Evolutionary conservation across 2,888 invertebrate species (phyloP).

Genomic region (Lithophane semibrunnea): DNA sequence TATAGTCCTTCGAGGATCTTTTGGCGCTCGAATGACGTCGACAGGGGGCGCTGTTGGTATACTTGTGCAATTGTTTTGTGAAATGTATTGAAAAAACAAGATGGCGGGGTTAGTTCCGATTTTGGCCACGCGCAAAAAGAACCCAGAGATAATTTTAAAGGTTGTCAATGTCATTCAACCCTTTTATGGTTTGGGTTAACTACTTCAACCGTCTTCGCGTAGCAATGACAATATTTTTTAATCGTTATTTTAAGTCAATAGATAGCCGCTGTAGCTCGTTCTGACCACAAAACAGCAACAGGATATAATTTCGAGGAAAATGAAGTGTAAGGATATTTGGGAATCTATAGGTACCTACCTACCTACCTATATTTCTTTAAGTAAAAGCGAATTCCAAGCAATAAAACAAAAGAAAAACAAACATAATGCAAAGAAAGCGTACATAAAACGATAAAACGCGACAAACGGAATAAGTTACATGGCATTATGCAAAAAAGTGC

Average conservation of each 20-base stretch:
- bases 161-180: neutral
- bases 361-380: neutral
- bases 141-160: neutral
- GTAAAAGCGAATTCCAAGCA: conserved; percentile 21
- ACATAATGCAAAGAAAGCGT: conserved; percentile 29
- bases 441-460: conserved; percentile 20
- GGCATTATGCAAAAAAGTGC: conserved; percentile 53
- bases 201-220: neutral
- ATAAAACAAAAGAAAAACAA: conserved; percentile 16
- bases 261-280: too few relatives aligned
- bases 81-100: neutral
- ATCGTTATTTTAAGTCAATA: too few relatives aligned
- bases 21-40: neutral
- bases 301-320: neutral
- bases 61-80: neutral
- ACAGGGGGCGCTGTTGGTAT: neutral
- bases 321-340: neutral
- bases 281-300: neutral
- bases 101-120: neutral
- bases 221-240: neutral
- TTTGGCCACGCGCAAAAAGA: too few relatives aligned
- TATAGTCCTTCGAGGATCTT: neutral
- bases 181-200: neutral
- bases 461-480: conserved; percentile 22
- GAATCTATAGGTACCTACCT: neutral